phyloP scores from a whole-genome alignment of 2,113 vertebrate genomes.

The Oreochromis tanganicae region DNA sequence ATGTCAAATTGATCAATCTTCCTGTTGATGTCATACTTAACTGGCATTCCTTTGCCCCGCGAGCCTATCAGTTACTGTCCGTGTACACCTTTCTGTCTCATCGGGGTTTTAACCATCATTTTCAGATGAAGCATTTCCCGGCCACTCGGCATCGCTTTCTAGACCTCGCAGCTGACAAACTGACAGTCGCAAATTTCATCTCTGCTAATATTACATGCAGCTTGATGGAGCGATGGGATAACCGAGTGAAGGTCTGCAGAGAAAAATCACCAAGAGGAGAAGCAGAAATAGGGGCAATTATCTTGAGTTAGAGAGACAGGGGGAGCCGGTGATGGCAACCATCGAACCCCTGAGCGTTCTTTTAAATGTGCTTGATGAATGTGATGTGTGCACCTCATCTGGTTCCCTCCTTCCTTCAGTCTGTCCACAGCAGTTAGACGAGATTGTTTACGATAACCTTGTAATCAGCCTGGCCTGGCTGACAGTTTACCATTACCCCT shows the following conservation, averaged over 20 bases:
- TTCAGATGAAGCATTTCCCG: not conserved
- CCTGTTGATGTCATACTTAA: not conserved
- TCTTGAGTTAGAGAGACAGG: constrained; percentile 45
- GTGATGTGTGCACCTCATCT: constrained; percentile 53
- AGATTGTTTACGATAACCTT: constrained; percentile 82
- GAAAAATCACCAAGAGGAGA: constrained; percentile 31
- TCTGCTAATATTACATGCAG: constrained; percentile 45
- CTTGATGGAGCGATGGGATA: constrained; percentile 39
- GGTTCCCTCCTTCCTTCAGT: constrained; percentile 32
- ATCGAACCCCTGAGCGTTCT: constrained; percentile 40
- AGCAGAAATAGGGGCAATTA: constrained; percentile 57
- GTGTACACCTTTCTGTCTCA: constrained; percentile 1
- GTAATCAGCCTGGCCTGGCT: constrained; percentile 82
- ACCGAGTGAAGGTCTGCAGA: constrained; percentile 29
- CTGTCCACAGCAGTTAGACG: constrained; percentile 55
- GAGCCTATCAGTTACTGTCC: not conserved
- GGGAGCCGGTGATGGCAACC: constrained; percentile 27
- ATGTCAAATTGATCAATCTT: constrained; percentile 7
- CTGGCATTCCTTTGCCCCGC: not conserved
- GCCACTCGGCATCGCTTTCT: not conserved
- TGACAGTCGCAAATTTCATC: constrained; percentile 27
- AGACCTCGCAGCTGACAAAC: not conserved
- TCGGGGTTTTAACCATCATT: not conserved
- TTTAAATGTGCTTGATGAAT: constrained; percentile 78
- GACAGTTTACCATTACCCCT: constrained; percentile 80